Conservation (phyloP, 2,113 vertebrate genomes). For the Thryonomys swinderianus region DNA sequence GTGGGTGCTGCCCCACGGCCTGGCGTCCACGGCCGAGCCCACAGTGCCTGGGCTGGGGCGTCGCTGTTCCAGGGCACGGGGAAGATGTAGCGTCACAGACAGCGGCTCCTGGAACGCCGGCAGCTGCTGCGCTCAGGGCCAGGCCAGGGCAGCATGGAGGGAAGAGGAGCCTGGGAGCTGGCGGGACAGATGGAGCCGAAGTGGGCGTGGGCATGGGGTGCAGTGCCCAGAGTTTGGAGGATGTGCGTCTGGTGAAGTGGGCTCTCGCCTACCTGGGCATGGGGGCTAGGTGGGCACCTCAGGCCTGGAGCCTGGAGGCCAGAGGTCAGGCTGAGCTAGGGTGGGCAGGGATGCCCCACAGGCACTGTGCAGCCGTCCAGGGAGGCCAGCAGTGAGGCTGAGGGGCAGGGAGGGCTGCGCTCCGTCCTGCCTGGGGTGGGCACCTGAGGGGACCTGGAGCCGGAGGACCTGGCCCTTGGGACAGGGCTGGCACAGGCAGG, state of each 20-base stretch:
- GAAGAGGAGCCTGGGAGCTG: neutral
- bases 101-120: neutral
- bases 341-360: neutral
- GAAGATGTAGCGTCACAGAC: neutral
- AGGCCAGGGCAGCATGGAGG: neutral
- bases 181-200: too few relatives aligned
- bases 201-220: fast-evolving
- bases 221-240: neutral
- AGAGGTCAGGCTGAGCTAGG: neutral
- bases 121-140: neutral
- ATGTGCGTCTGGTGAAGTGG: too few relatives aligned
- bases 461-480: neutral
- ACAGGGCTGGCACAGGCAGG: neutral
- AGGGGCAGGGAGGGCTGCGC: neutral
- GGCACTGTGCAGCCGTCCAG: neutral
- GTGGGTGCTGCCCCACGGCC: neutral
- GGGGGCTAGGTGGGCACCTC: neutral
- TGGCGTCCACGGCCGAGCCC: neutral
- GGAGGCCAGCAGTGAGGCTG: neutral
- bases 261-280: neutral
- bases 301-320: neutral
- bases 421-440: neutral
- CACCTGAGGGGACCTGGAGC: neutral
- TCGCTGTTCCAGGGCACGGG: fast-evolving
- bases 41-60: neutral